A percentile compares a stretch with the other conserved stretches of the same genome.
Conservation (phyloP, 2,797 vertebrate species). For the Epinephelus awoara region DNA sequence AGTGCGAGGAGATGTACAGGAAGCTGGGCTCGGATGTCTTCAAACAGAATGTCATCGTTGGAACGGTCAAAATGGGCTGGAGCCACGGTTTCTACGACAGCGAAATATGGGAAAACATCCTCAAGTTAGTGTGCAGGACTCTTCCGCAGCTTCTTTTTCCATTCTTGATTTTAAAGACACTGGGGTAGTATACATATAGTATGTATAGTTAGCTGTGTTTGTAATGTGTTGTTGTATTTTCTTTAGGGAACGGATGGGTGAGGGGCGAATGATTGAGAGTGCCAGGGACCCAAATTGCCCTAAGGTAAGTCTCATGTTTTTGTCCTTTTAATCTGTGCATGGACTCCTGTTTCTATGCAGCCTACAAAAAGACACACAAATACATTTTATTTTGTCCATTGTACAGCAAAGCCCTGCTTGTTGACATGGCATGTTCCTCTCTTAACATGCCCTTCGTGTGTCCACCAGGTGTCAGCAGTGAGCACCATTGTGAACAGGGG, state of each 20-base stretch:
- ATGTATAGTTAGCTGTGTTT: background rate
- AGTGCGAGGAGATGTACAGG: constrained; percentile 95
- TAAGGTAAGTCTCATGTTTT: constrained; percentile 84
- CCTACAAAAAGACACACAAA: background rate
- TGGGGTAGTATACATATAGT: background rate
- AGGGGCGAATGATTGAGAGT: constrained; percentile 93
- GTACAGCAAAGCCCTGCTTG: background rate
- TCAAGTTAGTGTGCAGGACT: constrained; percentile 88
- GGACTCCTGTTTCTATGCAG: background rate
- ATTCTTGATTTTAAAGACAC: background rate
- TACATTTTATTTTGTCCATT: background rate
- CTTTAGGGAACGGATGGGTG: constrained; percentile 93
- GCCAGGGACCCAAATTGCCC: constrained; percentile 92
- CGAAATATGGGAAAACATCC: constrained; percentile 96
- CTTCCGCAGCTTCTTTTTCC: background rate
- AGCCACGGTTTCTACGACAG: constrained; percentile 98
- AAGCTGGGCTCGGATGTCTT: constrained; percentile 97
- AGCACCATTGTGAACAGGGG: constrained; percentile 97
- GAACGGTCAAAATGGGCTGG: constrained; percentile 99
- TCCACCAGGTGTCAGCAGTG: constrained; percentile 94
- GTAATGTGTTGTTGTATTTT: constrained; percentile 10
- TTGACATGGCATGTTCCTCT: background rate
- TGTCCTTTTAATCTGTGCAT: background rate
- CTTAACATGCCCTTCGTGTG: background rate
- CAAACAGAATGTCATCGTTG: constrained; percentile 97